Evolutionary conservation across 2,888 invertebrate genomes (phyloP).

Genomic region (Nebria brevicollis): DNA sequence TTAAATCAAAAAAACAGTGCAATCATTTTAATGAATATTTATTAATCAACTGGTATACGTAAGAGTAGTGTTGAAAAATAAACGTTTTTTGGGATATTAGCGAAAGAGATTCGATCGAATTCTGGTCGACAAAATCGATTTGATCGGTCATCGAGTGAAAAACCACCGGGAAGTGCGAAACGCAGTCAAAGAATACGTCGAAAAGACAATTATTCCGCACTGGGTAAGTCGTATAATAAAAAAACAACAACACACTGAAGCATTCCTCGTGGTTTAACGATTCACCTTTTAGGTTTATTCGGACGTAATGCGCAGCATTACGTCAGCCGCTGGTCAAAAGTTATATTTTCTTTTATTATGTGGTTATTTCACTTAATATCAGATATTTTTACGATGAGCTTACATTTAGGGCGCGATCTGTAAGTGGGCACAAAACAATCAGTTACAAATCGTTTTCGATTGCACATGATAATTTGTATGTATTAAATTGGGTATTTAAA

Average conservation of each 20-base stretch:
- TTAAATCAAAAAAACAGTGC: not conserved
- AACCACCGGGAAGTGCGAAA: slow-evolving; percentile 60
- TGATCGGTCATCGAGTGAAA: slow-evolving; percentile 50
- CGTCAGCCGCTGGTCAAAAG: slow-evolving; percentile 67
- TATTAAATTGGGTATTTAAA: not conserved
- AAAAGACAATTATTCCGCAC: slow-evolving; percentile 61
- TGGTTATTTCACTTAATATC: slow-evolving; percentile 84
- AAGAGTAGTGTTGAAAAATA: not conserved
- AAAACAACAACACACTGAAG: not conserved
- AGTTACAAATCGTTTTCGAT: not conserved
- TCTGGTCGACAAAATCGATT: slow-evolving; percentile 32
- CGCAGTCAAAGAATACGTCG: slow-evolving; percentile 67
- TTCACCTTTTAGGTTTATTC: slow-evolving; percentile 56
- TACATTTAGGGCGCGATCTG: slow-evolving; percentile 77
- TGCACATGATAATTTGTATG: too few relatives aligned
- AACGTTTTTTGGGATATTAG: slow-evolving; percentile 12
- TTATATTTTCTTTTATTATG: slow-evolving; percentile 69
- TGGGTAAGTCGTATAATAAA: slow-evolving; percentile 54
- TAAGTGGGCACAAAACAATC: slow-evolving; percentile 63
- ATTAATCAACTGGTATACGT: not conserved
- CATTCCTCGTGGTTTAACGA: slow-evolving; percentile 41
- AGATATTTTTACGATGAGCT: slow-evolving; percentile 83
- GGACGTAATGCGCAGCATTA: slow-evolving; percentile 65
- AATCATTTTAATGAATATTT: not conserved
- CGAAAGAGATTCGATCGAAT: slow-evolving; percentile 40